Evolutionary conservation across 1,140 invertebrate species (phyloP).

Genomic region (Tetraneura akinire): DNA sequence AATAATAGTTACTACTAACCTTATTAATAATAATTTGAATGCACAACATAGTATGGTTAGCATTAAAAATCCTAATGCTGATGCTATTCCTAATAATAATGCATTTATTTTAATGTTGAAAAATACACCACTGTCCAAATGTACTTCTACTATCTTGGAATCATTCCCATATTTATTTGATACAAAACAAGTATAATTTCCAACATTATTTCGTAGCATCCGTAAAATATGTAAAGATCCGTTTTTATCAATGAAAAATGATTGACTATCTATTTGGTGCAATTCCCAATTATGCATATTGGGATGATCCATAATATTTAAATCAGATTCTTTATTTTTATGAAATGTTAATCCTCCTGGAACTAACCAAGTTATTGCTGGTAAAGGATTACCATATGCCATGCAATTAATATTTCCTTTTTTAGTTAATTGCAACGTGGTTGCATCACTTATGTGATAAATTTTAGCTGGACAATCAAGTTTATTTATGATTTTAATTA

Average conservation of each 20-base stretch:
- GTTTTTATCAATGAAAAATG: constrained; percentile 60
- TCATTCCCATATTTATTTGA: constrained; percentile 79
- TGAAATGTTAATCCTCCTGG: constrained; percentile 70
- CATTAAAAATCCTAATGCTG: constrained; percentile 76
- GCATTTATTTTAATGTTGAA: constrained; percentile 81
- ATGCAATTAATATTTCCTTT: constrained; percentile 69
- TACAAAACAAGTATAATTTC: constrained; percentile 84
- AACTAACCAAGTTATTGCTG: constrained; percentile 84
- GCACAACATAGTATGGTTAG: constrained; percentile 77
- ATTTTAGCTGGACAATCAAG: constrained; percentile 25
- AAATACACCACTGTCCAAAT: constrained; percentile 75
- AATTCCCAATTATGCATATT: constrained; percentile 63
- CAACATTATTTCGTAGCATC: constrained; percentile 75
- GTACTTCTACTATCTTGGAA: constrained; percentile 71
- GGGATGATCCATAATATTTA: constrained; percentile 67
- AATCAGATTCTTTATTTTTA: constrained; percentile 66
- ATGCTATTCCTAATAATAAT: constrained; percentile 76
- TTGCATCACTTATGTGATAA: not conserved
- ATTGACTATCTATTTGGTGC: constrained; percentile 55
- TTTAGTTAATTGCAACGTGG: constrained; percentile 29
- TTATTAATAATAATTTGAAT: constrained; percentile 69
- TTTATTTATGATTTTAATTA: not conserved
- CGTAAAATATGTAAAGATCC: constrained; percentile 70
- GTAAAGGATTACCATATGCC: constrained; percentile 74
- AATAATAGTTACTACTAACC: constrained; percentile 62